Percentiles rank a stretch among this genome's conserved stretches.
Conservation (phyloP, 64 coral and sea anemone species). For the Anthopleura sola region DNA sequence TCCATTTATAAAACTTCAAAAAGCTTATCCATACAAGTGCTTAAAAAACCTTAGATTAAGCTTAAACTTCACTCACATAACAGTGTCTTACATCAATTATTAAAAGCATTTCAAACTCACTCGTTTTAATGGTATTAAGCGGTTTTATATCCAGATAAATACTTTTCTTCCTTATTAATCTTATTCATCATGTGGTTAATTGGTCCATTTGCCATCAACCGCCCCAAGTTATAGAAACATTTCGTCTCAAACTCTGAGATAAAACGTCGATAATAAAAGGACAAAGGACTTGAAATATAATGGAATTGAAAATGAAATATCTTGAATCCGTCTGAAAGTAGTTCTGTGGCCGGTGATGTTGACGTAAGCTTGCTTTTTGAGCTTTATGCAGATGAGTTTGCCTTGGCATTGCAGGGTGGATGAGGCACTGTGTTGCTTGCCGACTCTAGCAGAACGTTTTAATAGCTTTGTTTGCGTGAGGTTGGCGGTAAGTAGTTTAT, state of each 20-base stretch:
- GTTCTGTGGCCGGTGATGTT: background rate
- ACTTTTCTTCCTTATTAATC: background rate
- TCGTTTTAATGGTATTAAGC: background rate
- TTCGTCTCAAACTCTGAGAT: background rate
- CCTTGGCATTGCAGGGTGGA: background rate
- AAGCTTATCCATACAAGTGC: too few relatives aligned
- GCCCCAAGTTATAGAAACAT: background rate
- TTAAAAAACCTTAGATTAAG: too few relatives aligned
- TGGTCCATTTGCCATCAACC: background rate
- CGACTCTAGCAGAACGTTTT: background rate
- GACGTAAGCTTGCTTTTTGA: background rate
- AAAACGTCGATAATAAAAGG: background rate
- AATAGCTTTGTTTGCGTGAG: background rate
- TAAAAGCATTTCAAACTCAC: background rate
- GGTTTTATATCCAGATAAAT: background rate
- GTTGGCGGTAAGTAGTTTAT: background rate
- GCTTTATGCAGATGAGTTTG: background rate
- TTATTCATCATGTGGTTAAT: background rate
- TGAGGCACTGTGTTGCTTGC: background rate
- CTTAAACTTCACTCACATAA: too few relatives aligned
- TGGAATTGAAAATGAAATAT: conserved; percentile 8
- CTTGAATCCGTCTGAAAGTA: background rate
- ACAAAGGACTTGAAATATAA: background rate
- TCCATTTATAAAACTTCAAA: too few relatives aligned
- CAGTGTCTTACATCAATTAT: background rate